These are phyloP conservation scores for Eclectus roratus DNA, from an alignment of 2,113 vertebrate species.

Conservation along the genomic window DNA sequence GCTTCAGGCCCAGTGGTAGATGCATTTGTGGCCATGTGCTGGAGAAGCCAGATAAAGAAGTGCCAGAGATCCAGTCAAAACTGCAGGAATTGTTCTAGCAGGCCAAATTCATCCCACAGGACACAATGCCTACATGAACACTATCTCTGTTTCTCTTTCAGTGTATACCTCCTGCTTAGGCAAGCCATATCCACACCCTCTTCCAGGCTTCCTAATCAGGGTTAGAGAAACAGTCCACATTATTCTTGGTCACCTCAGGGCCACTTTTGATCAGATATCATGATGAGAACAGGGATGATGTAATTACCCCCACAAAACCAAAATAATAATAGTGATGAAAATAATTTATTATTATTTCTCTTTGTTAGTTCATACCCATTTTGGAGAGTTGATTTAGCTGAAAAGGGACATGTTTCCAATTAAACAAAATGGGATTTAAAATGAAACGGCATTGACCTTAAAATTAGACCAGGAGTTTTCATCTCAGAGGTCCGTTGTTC, in stretches of 20 bases:
- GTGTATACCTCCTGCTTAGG: neutral
- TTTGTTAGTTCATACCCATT: neutral
- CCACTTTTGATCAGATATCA: constrained; percentile 9
- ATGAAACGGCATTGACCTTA: neutral
- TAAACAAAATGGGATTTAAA: neutral
- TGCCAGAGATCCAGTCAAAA: neutral
- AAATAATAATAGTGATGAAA: neutral
- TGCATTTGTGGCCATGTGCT: neutral
- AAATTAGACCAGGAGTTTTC: neutral
- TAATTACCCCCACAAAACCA: neutral
- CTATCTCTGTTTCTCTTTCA: neutral
- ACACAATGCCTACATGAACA: neutral
- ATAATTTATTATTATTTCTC: neutral
- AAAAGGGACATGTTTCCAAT: neutral
- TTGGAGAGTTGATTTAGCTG: neutral
- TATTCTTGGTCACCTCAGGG: constrained; percentile 18
- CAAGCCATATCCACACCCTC: neutral
- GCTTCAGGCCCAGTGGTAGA: neutral
- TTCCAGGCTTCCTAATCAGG: constrained; percentile 14
- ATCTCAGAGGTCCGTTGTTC: neutral
- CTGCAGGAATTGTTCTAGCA: neutral
- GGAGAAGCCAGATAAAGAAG: neutral
- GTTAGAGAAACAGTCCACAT: constrained; percentile 32
- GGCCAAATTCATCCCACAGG: neutral
- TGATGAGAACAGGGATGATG: neutral